These are phyloP conservation scores for Lophotriccus pileatus DNA, from an alignment of 2,797 vertebrate species.

Conservation along the genomic window DNA sequence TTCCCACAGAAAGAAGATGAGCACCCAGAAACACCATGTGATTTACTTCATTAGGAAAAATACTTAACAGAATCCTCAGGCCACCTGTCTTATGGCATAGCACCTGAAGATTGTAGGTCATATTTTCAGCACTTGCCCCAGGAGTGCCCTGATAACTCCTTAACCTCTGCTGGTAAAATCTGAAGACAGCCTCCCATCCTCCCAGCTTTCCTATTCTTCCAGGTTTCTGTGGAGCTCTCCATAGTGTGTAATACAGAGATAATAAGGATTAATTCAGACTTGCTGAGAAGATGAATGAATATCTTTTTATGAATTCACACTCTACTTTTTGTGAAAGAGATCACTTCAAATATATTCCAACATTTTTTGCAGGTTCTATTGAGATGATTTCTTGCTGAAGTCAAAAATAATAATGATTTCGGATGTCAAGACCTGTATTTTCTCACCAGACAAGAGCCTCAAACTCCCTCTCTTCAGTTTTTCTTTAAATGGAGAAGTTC, in stretches of 20 bases:
- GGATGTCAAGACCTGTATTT: background rate
- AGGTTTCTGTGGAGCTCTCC: background rate
- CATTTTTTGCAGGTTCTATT: background rate
- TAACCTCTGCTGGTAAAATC: background rate
- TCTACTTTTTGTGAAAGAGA: background rate
- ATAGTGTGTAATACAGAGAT: background rate
- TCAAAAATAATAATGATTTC: background rate
- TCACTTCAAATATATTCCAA: background rate
- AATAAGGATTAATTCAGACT: background rate
- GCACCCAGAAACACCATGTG: background rate
- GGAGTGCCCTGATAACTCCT: background rate
- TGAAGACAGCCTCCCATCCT: background rate
- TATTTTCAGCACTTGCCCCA: background rate
- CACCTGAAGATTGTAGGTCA: background rate
- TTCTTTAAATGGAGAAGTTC: background rate
- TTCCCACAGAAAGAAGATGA: background rate
- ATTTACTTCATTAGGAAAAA: background rate
- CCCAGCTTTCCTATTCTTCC: background rate
- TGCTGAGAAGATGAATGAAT: background rate
- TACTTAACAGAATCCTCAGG: background rate
- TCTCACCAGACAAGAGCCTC: background rate
- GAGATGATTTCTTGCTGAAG: background rate
- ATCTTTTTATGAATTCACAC: background rate
- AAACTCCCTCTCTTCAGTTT: constrained; percentile 18
- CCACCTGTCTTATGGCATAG: background rate